Base-by-base conservation (phyloP, 2,888 invertebrate species). In the Himalopsyche anomala region DNA sequence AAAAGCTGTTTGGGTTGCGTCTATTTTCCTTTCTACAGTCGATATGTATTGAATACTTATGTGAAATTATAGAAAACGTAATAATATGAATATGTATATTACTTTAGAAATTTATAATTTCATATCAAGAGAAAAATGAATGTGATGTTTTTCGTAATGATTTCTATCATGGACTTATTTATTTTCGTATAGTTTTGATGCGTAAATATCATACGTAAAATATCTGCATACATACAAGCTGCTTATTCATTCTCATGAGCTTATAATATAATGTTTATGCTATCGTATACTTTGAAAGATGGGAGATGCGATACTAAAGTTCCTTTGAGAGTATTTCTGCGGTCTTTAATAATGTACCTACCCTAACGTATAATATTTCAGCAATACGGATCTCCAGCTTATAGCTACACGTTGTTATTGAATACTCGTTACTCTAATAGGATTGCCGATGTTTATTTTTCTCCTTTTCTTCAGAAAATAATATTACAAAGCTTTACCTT, bases 311-410 rank as follows among this genome's bases (percentile, higher is more conserved):
- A 62, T 62, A 28, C 19, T 19, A 19, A 62, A 62, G 62, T n/a
- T 28, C 62, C 62, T 62, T 62, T 62, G 62, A 62, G 19, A 62
- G 28, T 19, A 62, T 62, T 62, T 62, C 62, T 62, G n/a, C 19
- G 62, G 62, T 62, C 62, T 62, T 62, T 62, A 62, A 62, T 62
- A 62, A 62, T 8, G 19, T 62, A 4, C 4, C 62, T 51, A 51
- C 51, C 51, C 12, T 51, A 15, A 62, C 62, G 9, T 19, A 62
- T 56, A 8, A 45, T 45, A 62, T 19, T 8, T 19, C 19, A 8
- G 8, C 19, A 62, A 62, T 62, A 62, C 8, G 62, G 62, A 62
- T 62, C 12, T 19, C 28, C 6, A 62, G 62, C 62, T 19, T 62
- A 62, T 19, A 51, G 51, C 51, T 51, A 15, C 51, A 19, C 15